A percentile compares a stretch with the other conserved stretches of the same genome.
Conservation (phyloP, 2,888 invertebrate genomes). For the Perizoma affinitatum region DNA sequence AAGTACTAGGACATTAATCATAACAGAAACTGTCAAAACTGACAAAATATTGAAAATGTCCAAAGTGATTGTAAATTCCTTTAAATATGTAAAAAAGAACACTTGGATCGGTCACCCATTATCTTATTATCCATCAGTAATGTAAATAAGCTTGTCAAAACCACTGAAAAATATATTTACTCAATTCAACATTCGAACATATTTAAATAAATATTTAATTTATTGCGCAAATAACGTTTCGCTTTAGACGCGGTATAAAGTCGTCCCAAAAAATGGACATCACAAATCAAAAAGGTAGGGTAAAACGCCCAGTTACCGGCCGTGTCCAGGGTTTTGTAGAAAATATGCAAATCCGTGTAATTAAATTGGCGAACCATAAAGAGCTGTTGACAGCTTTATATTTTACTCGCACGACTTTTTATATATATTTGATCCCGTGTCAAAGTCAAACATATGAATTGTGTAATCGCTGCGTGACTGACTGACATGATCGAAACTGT, state of each 20-base stretch:
- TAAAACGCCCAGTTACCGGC: slow-evolving; percentile 51
- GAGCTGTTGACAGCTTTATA: slow-evolving; percentile 59
- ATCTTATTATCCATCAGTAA: too few species aligned
- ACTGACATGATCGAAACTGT: too few species aligned
- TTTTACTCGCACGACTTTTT: slow-evolving; percentile 34
- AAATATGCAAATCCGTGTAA: slow-evolving; percentile 73
- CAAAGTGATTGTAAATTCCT: too few species aligned
- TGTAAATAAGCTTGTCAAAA: neutral
- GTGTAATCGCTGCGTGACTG: too few species aligned
- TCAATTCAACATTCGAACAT: slow-evolving; percentile 1
- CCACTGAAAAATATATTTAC: neutral
- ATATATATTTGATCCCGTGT: slow-evolving; percentile 16
- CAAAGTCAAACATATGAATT: slow-evolving; percentile 10
- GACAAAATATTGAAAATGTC: too few species aligned
- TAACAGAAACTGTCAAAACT: too few species aligned
- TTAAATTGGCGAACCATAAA: slow-evolving; percentile 66
- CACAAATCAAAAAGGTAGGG: slow-evolving; percentile 61
- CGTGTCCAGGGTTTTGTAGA: slow-evolving; percentile 50
- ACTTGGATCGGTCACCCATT: too few species aligned
- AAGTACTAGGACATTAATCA: too few species aligned
- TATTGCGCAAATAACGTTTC: slow-evolving; percentile 38
- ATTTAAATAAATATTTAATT: slow-evolving; percentile 24
- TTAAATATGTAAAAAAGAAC: too few species aligned
- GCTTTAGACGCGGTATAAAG: slow-evolving; percentile 29
- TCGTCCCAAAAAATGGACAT: slow-evolving; percentile 40